Base-by-base conservation (phyloP, 64 coral and sea anemone species). In the Dendronephthya gigantea region DNA sequence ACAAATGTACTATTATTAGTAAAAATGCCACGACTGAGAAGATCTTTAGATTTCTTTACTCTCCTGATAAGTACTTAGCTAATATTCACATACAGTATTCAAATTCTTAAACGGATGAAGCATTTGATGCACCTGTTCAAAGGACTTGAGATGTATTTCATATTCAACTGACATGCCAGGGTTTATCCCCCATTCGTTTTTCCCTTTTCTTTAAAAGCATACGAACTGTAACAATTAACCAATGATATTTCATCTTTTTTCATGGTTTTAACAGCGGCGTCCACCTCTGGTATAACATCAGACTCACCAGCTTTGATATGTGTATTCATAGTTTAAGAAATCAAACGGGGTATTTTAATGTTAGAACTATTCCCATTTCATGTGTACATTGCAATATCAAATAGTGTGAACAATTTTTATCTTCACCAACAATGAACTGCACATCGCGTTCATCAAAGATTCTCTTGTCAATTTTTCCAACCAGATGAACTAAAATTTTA, bases 381-480 rank as follows among this genome's bases (percentile, higher is more conserved):
- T n/a, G n/a, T n/a, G n/a, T n/a, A n/a, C n/a, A n/a, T n/a, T n/a
- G n/a, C n/a, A n/a, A n/a, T n/a, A n/a, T n/a, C n/a, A n/a, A n/a
- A n/a, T n/a, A n/a, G n/a, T n/a, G n/a, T n/a, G n/a, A n/a, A n/a
- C n/a, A n/a, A n/a, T n/a, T n/a, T n/a, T n/a, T 48, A 89, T 81
- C 88, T 89, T 89, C 88, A 48, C 88, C 88, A 68, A 89, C 81
- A 40, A 55, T 83, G 37, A 89, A 89, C 23, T 39, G 40, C 9
- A 89, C 50, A 84, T 89, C 88, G 68, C 88, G 82, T 3, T 89
- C 88, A 68, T 89, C 88, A 83, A 89, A 89, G 14, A 89, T 55
- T 69, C 37, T 83, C 10, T 59, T 59, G 48, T 66, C 88, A 68
- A 43, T 14, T 0, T 83, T 62, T 3, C 88, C 88, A 35, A 83